Percentiles rank a stretch among this genome's conserved stretches.
Evolutionary conservation across 2,797 vertebrate genomes (phyloP).

Genomic region (Coregonus suidteri): DNA sequence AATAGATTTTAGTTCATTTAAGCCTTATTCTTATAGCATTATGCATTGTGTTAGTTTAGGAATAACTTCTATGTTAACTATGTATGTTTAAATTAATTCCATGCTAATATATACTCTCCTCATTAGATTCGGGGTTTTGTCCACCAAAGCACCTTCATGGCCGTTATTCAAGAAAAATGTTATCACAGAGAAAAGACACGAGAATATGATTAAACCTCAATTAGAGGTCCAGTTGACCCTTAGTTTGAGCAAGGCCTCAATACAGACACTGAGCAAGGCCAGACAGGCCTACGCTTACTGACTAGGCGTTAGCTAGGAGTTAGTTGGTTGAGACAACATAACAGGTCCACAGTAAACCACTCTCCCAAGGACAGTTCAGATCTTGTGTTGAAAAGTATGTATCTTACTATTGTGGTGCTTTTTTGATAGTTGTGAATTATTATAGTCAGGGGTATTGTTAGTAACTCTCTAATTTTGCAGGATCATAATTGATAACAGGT

Average conservation of each 20-base stretch:
- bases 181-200: conserved; percentile 56
- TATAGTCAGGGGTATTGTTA: conserved; percentile 67
- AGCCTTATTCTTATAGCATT: too few species aligned
- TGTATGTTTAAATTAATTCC: too few species aligned
- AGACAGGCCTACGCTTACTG: not conserved
- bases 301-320: not conserved
- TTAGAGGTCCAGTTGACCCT: conserved; percentile 53
- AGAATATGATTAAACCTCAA: conserved; percentile 53
- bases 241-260: conserved; percentile 32
- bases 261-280: not conserved
- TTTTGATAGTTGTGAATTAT: conserved; percentile 76
- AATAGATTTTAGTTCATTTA: too few species aligned
- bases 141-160: conserved; percentile 3
- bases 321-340: not conserved
- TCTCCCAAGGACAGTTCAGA: conserved; percentile 34
- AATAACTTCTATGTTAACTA: too few species aligned
- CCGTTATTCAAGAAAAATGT: conserved; percentile 46
- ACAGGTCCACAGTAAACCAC: not conserved
- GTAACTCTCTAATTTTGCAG: conserved; percentile 70
- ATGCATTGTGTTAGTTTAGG: too few species aligned
- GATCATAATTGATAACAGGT: conserved; percentile 75
- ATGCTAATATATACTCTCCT: not conserved
- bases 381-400: conserved; percentile 13
- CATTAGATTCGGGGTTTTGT: not conserved
- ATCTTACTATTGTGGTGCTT: conserved; percentile 51